Evolutionary conservation across 2,888 invertebrate species (phyloP).

Genomic region (Apotomis turbidana): DNA sequence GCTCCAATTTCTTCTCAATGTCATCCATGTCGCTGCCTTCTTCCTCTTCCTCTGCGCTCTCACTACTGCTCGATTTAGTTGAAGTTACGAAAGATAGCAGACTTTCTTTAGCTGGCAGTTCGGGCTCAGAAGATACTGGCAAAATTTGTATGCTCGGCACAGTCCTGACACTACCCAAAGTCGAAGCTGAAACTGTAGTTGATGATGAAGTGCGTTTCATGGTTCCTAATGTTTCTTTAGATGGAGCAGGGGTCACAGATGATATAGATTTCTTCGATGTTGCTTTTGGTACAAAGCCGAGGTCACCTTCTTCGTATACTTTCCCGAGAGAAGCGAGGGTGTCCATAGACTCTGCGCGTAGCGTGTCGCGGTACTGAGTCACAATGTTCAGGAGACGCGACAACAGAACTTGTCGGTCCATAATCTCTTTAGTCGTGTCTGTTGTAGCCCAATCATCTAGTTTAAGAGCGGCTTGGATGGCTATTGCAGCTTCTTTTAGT

Average conservation of each 20-base stretch:
- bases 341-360: constrained; percentile 68
- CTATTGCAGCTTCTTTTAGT: constrained; percentile 84
- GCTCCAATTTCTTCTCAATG: constrained; percentile 61
- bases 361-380: constrained; percentile 70
- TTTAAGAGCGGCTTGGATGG: constrained; percentile 84
- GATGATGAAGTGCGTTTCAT: constrained; percentile 50
- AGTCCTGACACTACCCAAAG: constrained; percentile 66
- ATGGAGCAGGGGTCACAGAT: constrained; percentile 46
- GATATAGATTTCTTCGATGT: constrained; percentile 54
- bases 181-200: constrained; percentile 53
- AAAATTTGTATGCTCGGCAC: constrained; percentile 68
- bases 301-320: constrained; percentile 86
- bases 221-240: constrained; percentile 51
- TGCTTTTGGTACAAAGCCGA: constrained; percentile 86
- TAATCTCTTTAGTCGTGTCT: constrained; percentile 68
- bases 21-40: constrained; percentile 53
- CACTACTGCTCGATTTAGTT: constrained; percentile 57
- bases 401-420: constrained; percentile 78
- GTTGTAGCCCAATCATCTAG: constrained; percentile 71
- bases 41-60: constrained; percentile 51
- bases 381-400: constrained; percentile 83
- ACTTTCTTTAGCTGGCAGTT: constrained; percentile 61
- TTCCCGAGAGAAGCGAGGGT: constrained; percentile 79
- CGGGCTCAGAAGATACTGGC: constrained; percentile 53
- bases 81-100: constrained; percentile 69